Conservation (phyloP, 2,113 vertebrate genomes). For the Lepus europaeus region DNA sequence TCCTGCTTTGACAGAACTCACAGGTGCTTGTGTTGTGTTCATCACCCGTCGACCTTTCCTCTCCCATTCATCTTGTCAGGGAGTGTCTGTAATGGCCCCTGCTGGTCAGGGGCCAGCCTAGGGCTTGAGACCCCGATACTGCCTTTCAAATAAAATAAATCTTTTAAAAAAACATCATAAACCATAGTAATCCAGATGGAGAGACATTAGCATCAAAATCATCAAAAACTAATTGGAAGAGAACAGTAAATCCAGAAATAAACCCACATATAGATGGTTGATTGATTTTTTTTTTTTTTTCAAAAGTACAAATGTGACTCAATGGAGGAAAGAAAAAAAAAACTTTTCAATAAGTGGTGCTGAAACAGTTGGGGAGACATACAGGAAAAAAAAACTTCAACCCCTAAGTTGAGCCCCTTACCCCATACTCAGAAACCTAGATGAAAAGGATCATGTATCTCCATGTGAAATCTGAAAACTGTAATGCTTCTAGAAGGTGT, state of each 20-base stretch:
- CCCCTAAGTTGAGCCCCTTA: neutral
- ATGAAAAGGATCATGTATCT: neutral
- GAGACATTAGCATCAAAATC: neutral
- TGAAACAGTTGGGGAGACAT: neutral
- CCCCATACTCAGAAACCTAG: neutral
- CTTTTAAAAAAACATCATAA: too few species aligned
- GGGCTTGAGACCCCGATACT: too few species aligned
- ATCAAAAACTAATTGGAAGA: neutral
- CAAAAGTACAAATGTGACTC: neutral
- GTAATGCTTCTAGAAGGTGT: neutral
- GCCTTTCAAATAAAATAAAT: too few species aligned
- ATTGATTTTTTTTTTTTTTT: neutral
- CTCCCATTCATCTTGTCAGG: too few species aligned
- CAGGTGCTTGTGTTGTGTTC: too few species aligned
- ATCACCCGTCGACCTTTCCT: too few species aligned
- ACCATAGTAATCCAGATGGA: neutral
- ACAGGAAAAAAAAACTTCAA: neutral
- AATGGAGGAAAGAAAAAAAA: neutral
- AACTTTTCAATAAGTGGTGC: neutral
- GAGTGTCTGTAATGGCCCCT: too few species aligned
- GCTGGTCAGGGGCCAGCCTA: too few species aligned
- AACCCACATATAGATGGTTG: neutral
- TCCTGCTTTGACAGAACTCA: too few species aligned
- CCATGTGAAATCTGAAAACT: neutral
- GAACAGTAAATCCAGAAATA: neutral